Evolutionary conservation across 2,797 vertebrate species (phyloP), one percentile per base, ranked within the genome.

Genomic region (Rhynchotus rufescens): DNA sequence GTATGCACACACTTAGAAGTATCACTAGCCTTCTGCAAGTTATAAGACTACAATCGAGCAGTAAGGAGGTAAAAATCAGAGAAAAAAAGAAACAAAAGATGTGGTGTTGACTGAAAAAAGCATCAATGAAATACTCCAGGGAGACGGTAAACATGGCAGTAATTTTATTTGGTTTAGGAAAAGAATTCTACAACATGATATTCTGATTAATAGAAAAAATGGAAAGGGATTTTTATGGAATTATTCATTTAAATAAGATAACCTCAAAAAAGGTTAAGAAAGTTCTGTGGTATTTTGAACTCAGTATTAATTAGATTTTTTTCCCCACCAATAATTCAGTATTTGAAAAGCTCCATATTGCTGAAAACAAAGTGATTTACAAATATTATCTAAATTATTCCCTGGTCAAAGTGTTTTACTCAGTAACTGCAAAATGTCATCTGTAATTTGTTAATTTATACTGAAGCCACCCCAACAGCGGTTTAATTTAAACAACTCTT

Each of bases 391-490:
- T 9, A 72, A 80, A 32, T 17, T 7, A 67, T 54, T 86, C 28
- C 11, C 76, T 54, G 17, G 9, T 62, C 59, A 65, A 79, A 67
- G 5, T 10, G 1, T 88, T 82, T 78, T 38, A 13, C 34, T 12
- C 61, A 88, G 54, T 74, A 90, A 77, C 30, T 19, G 23, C 6
- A 76, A 25, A 81, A 17, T 15, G 15, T 25, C 19, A 92, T 11
- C 49, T 83, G 15, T 21, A 65, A 40, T 36, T 79, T 81, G 7
- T 25, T 16, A 86, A 49, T 52, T 61, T 83, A 85, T 85, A 77
- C 17, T 38, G 13, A 71, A 88, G 11, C 60, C n/a, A 42, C 16
- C 68, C n/a, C 32, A 84, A 68, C 6, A 20, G 49, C 62, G 68
- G 66, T 34, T 79, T 12, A 49, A 57, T 54, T 87, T 78, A 76